Base-by-base conservation (phyloP, 2,888 invertebrate species). In the Agelastica alni region DNA sequence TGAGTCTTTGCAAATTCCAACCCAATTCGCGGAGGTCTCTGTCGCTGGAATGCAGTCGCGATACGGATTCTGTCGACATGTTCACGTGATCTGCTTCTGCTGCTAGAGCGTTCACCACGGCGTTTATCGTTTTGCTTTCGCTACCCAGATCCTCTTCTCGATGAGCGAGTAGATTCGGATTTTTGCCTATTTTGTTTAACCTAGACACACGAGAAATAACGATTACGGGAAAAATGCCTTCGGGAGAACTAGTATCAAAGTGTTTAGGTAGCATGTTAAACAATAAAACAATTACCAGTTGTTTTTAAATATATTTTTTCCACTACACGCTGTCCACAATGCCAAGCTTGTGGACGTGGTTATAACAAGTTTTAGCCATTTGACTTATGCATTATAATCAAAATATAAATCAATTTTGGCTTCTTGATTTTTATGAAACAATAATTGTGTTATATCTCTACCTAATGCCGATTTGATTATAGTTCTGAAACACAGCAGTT, bases 121-220 rank as follows among this genome's bases (percentile, higher is more conserved):
- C 93, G 77, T 91, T 93, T 77, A 95, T 93, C 62, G 92, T 92
- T 80, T 88, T 89, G 73, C 88, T 87, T 77, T 89, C 84, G 51
- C 83, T 83, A 36, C 83, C 84, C 51, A 83, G 79, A 73, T 84
- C 84, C 71, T 84, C 84, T 71, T 87, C 87, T 59, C 89, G 84
- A 72, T 92, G 90, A 69, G 89, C 85, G 73, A 95, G 91, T 70
- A 95, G 84, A 77, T 93, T 93, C 47, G 96, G 96, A 80, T 97
- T 96, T 81, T 96, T 96, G 67, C 97, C 97, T 76, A 97, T 96
- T 82, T 97, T 98, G 81, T 96, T 96, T 70, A 97, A 69, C 77
- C 78, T 77, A 65, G 12, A 39, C 52, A 56, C 49, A 56, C 34
- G 47, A 54, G 44, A 49, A 18, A 30, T 7, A 10, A 14, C 13